A percentile compares a stretch with the other conserved stretches of the same genome.
Evolutionary conservation across 2,888 invertebrate species (phyloP).

Genomic region (Pammene fasciana): DNA sequence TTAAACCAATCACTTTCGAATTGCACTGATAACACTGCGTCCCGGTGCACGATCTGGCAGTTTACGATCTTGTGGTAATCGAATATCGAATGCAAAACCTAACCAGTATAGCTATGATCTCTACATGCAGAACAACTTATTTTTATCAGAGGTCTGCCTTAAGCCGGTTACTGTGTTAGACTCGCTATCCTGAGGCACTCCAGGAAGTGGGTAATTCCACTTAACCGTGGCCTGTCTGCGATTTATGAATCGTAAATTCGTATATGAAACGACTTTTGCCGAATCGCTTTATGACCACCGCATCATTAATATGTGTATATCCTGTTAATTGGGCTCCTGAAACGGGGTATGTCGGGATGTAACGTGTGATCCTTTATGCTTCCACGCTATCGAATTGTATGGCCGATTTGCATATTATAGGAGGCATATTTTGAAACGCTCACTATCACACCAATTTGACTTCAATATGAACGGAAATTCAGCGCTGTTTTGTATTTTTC

Average conservation of each 20-base stretch:
- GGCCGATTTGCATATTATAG: constrained; percentile 29
- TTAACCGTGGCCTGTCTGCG: constrained; percentile 49
- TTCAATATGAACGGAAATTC: not conserved
- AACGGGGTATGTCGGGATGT: constrained; percentile 49
- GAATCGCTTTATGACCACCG: constrained; percentile 59
- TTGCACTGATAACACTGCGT: constrained; percentile 29
- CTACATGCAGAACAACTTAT: not conserved
- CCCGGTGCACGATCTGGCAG: constrained; percentile 42
- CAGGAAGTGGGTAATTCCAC: constrained; percentile 52
- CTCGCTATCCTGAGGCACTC: constrained; percentile 26
- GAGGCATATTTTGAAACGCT: not conserved
- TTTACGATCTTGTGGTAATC: not conserved
- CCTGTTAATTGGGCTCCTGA: constrained; percentile 58
- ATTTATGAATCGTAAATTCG: constrained; percentile 67
- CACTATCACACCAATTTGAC: not conserved
- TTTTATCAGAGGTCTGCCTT: not conserved
- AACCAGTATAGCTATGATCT: not conserved
- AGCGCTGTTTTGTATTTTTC: too few relatives aligned
- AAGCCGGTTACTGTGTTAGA: not conserved
- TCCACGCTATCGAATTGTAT: constrained; percentile 26
- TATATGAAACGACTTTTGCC: constrained; percentile 60
- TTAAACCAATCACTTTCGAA: constrained; percentile 16
- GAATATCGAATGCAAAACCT: not conserved
- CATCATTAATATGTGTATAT: constrained; percentile 64
- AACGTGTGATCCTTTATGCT: constrained; percentile 33